Base-by-base conservation (phyloP, 1,140 invertebrate species). In the Musca domestica region DNA sequence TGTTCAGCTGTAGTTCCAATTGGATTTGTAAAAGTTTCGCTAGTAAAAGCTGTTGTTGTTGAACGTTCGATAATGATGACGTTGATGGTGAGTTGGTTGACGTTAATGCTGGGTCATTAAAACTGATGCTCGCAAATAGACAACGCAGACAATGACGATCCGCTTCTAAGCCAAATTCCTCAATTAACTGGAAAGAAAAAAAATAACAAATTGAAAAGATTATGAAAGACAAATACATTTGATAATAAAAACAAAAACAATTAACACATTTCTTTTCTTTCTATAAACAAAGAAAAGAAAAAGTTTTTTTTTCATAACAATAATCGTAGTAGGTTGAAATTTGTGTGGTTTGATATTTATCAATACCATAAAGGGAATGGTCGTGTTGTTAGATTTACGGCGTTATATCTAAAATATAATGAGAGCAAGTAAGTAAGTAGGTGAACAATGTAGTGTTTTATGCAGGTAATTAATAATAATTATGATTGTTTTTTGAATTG, bases 71-170 rank as follows among this genome's bases (percentile, higher is more conserved):
- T 72, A 81, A 71, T 71, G 67, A 70, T 49, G 56, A 46, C 22
- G 23, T 58, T 27, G 64, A 22, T 49, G 64, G 46, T 49, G 64
- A 65, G 52, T 66, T 67, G 48, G 67, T 61, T 19, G 34, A 66
- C 34, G 56, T 85, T 68, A 82, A 80, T 67, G 84, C 81, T 76
- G 84, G 83, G 69, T 87, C 86, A 76, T 83, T 84, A 82, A 88
- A 88, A 76, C 88, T 86, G 74, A 89, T 85, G 75, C 85, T 87
- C 75, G 91, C 92, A 84, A 94, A 92, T 82, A 95, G 88, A 86
- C 91, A 92, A 84, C 91, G 90, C 83, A 93, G 88, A 81, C 92
- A 88, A 87, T 94, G 92, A 85, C 92, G 88, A 85, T 94, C 92
- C 83, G 92, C 91, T 87, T 94, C 92, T 83, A 91, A 87, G 84